Evolutionary conservation across 2,888 invertebrate species (phyloP).

Genomic region (Drosophila melanosoma): DNA sequence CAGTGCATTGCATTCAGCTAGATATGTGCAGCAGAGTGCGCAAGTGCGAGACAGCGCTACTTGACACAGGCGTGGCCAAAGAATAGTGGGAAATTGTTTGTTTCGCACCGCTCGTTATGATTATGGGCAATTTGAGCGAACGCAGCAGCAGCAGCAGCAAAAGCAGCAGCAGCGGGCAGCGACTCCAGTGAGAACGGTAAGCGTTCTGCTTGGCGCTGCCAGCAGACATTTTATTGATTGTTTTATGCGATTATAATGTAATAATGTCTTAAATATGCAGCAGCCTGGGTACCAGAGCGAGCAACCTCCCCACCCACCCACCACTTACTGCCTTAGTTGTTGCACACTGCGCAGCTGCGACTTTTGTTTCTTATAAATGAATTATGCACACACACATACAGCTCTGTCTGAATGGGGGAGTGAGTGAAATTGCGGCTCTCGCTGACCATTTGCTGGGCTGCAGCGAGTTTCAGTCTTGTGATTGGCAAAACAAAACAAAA

Average conservation of each 20-base stretch:
- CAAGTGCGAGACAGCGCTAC: constrained; percentile 44
- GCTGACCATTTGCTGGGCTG: constrained; percentile 64
- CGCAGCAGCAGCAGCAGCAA: neutral
- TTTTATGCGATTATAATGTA: constrained; percentile 83
- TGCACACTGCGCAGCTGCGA: constrained; percentile 71
- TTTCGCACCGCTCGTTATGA: neutral
- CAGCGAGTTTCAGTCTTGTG: constrained; percentile 69
- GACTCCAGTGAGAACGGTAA: constrained; percentile 19
- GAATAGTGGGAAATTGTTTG: constrained; percentile 78
- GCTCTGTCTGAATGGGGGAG: neutral
- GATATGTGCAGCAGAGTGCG: neutral
- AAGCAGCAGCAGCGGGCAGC: constrained; percentile 7
- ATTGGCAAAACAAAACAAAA: constrained; percentile 72
- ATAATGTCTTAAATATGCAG: constrained; percentile 79
- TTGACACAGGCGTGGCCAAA: constrained; percentile 62
- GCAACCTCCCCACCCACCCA: constrained; percentile 3
- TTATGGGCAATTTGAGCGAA: constrained; percentile 1
- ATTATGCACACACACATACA: constrained; percentile 55
- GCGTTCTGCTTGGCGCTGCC: constrained; percentile 27
- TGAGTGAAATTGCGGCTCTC: constrained; percentile 46
- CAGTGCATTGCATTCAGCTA: neutral
- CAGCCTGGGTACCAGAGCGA: constrained; percentile 26
- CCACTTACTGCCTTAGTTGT: constrained; percentile 22
- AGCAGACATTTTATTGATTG: constrained; percentile 81
- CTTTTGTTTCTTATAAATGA: constrained; percentile 70